Base-by-base conservation (phyloP, 2,113 vertebrate genomes). In the Cygnus atratus region DNA sequence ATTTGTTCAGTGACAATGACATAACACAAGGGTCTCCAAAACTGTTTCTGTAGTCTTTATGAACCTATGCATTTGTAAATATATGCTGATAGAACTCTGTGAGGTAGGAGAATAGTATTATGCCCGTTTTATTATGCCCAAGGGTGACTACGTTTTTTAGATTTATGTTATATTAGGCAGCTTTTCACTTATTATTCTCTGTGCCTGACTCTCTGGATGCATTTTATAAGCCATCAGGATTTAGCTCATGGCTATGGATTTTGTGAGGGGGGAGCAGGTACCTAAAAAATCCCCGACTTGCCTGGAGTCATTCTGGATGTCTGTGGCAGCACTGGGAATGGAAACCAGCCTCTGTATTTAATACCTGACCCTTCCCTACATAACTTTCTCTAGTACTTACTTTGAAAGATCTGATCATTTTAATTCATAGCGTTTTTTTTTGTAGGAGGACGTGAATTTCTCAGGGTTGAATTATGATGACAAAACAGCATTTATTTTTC, bases 121-220 rank as follows among this genome's bases (percentile, higher is more conserved):
- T 87, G 66, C 87, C 92, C 74, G 52, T 96, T 93, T 96, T 97
- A 96, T 79, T 93, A 91, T 84, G 91, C 95, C 89, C 94, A 91
- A 89, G 96, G 93, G 94, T 96, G 71, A 89, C 87, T 89, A 91
- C 10, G 31, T 62, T 84, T 93, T 95, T 95, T 84, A 95, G 91
- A 96, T 97, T 97, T 97, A 97, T 93, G 89, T 93, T 87, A 70
- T 92, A 95, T 95, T 95, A 95, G 95, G 88, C 88, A 93, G 94
- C 43, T 96, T 97, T 97, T 97, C 87, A 95, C 94, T 97, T 96
- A 95, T 91, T 95, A 94, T 95, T 95, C 96, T 82, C 81, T 55
- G 62, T 91, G 84, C 74, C 61, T 95, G 92, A 91, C 84, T 95
- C 92, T 96, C 89, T 84, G 78, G 87, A 92, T 91, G 89, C 87